Base-by-base conservation (phyloP, 2,797 vertebrate species). In the Urosaurus nigricauda region DNA sequence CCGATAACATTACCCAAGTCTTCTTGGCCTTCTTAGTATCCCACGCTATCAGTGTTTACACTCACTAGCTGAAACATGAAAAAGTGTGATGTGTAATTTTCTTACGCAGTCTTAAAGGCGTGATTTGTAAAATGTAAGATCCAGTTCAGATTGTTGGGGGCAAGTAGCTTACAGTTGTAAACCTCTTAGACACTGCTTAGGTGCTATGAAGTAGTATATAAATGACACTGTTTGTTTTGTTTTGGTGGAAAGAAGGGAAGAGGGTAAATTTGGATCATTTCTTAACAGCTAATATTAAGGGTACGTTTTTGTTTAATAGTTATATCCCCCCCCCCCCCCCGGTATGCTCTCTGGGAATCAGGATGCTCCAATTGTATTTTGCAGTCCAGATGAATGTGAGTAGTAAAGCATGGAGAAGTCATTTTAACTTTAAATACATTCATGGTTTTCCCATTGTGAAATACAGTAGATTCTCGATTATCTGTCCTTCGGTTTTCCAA, bases 31-130 rank as follows among this genome's bases (percentile, higher is more conserved):
- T 73, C 81, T 37, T 26, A 19, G 5, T 84, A 1, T 87, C 90
- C n/a, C 5, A 83, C 56, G 43, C 32, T 68, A 32, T 3, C 63
- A 87, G n/a, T 8, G 1, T 89, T 85, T 88, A 40, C 73, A 79
- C 87, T 90, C 73, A 78, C 85, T 90, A 43, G 40, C 35, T 60
- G 68, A 92, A 91, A n/a, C 32, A 21, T 29, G 32, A 65, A 89
- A n/a, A 75, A 79, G 60, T 2, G 16, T 5, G 37, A 26, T 35
- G n/a, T 35, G n/a, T 79, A 13, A 26, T 40, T 51, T 40, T 84
- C 29, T 79, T 90, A 77, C 3, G 75, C 89, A 24, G 65, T 19
- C 24, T 51, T 19, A 71, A 58, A 88, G 87, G 78, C 87, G 84
- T 75, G 58, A 16, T 56, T 7, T 53, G 79, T 83, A 43, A 81